Evolutionary conservation across 1,140 invertebrate species (phyloP).

Genomic region (Trinorchestia longiramus): DNA sequence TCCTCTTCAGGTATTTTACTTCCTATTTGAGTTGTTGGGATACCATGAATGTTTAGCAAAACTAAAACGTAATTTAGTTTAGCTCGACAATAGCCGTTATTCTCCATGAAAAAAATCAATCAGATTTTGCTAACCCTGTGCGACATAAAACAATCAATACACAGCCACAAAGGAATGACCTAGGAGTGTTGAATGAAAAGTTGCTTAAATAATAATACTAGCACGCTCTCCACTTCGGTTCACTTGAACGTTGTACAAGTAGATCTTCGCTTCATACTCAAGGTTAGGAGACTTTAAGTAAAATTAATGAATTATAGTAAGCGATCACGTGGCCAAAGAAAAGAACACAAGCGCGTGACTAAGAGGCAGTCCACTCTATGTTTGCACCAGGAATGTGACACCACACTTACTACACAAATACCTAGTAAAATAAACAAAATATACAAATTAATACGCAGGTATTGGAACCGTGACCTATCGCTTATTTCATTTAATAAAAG

Average conservation of each 20-base stretch:
- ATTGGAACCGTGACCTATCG: neutral
- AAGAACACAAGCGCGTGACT: neutral
- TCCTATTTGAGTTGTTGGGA: neutral
- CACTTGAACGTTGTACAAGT: neutral
- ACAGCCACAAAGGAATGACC: neutral
- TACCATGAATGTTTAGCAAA: neutral
- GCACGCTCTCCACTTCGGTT: neutral
- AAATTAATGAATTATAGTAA: neutral
- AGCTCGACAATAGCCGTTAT: neutral
- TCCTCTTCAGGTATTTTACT: neutral
- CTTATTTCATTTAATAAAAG: neutral
- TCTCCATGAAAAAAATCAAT: neutral
- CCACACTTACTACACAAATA: neutral
- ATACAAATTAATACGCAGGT: neutral
- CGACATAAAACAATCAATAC: neutral
- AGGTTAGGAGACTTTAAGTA: neutral
- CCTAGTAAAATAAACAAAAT: neutral
- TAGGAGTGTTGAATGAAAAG: neutral
- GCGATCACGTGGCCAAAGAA: neutral
- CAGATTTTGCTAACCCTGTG: neutral
- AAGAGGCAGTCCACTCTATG: neutral
- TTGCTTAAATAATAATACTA: neutral
- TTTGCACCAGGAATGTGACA: neutral
- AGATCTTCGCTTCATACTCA: neutral
- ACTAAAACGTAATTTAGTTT: neutral